Base-by-base conservation (phyloP, 2,888 invertebrate species). In the Spodoptera exigua region DNA sequence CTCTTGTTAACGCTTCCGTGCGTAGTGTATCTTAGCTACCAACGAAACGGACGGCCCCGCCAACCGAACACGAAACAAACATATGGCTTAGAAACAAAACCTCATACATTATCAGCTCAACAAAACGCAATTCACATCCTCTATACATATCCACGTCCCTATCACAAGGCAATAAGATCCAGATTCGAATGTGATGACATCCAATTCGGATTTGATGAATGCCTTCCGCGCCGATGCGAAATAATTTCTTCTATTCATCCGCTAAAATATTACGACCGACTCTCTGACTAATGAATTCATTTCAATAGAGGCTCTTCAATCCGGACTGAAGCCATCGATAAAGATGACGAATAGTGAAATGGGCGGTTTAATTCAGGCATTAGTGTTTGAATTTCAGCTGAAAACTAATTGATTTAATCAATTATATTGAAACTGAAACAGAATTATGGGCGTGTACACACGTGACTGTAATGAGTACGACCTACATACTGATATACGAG, bases 181-280 rank as follows among this genome's bases (percentile, higher is more conserved):
- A 69, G 43, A 71, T 60, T 77, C 52, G 46, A 54, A 66, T 49
- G 70, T 66, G 49, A 70, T 44, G 41, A 57, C 39, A 70, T 57
- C 44, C 62, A 67, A 62, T 82, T 76, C 72, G 55, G 69, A 77
- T 84, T 83, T 85, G 83, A 86, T 87, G 85, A 89, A 89, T 86
- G 74, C 82, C 70, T 70, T 68, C 68, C 72, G 76, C 67, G 65
- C 67, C 81, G 77, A 84, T 78, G 84, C 74, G 85, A 86, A 89
- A 89, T 88, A 84, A 89, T 90, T 89, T 87, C 87, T 87, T 83
- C 85, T 76, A 89, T 90, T 91, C 89, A 90, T 83, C 74, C 75
- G 82, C 84, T 88, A 89, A 90, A 91, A 89, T 89, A 89, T 89
- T 85, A 83, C 84, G 72, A 72, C 77, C 81, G 76, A 81, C 81